Evolutionary conservation across 2,113 vertebrate genomes (phyloP).

Genomic region (Salvelinus sp.): DNA sequence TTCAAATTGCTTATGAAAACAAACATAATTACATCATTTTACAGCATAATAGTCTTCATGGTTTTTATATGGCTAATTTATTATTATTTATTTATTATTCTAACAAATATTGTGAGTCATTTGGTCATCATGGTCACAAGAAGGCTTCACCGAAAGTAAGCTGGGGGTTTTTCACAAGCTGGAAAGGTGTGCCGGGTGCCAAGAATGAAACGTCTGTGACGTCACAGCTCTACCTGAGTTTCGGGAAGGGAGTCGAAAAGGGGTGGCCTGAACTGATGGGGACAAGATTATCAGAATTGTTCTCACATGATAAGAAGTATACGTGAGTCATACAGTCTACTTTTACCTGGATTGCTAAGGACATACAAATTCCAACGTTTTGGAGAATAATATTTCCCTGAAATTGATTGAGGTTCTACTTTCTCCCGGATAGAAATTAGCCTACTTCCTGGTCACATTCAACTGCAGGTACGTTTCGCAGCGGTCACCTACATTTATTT

Average conservation of each 20-base stretch:
- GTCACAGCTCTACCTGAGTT: slow-evolving; percentile 75
- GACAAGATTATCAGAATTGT: neutral
- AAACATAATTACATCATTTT: too few relatives aligned
- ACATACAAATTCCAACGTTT: neutral
- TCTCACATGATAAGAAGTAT: neutral
- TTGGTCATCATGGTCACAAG: neutral
- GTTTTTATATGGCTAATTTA: too few relatives aligned
- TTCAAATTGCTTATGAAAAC: too few relatives aligned
- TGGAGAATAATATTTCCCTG: neutral
- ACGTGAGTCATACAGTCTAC: neutral
- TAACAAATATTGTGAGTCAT: too few relatives aligned
- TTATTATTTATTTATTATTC: too few relatives aligned
- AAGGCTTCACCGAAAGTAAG: neutral
- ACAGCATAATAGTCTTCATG: too few relatives aligned
- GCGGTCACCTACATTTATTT: neutral
- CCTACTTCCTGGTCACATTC: slow-evolving; percentile 22
- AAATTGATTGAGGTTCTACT: neutral
- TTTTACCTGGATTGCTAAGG: neutral
- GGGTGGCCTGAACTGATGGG: neutral
- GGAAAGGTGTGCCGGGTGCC: slow-evolving; percentile 59
- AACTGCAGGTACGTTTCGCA: slow-evolving; percentile 29
- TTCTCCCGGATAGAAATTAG: neutral
- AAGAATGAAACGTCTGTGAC: slow-evolving; percentile 52
- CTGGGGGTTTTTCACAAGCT: neutral
- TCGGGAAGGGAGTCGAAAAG: slow-evolving; percentile 49